phyloP scores from a whole-genome alignment of 2,888 invertebrate species.

The Noctua janthe region DNA sequence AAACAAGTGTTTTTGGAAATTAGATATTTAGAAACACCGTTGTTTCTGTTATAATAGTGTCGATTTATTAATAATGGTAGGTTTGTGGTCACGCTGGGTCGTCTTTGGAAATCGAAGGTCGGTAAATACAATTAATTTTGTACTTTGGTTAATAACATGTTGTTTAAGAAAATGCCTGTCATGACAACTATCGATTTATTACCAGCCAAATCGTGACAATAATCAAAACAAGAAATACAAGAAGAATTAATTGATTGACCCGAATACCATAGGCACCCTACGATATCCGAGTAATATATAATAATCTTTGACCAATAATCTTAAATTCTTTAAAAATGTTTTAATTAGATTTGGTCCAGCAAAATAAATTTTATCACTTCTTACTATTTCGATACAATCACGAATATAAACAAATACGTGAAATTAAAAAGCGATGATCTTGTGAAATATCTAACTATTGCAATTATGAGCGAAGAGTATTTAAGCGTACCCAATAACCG shows the following conservation, averaged over 20 bases:
- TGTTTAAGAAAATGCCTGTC: conserved; percentile 24
- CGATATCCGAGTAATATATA: conserved; percentile 15
- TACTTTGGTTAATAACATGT: conserved; percentile 45
- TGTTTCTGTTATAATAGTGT: conserved; percentile 51
- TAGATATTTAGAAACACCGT: conserved; percentile 45
- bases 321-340: no score
- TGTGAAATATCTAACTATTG: no score
- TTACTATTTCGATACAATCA: no score
- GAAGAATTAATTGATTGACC: conserved; percentile 30
- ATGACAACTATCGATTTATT: conserved; percentile 38
- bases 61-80: conserved; percentile 54
- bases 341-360: background rate
- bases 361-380: no score
- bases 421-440: no score
- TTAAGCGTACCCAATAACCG: no score
- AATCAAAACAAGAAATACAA: conserved; percentile 28
- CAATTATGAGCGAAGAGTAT: no score
- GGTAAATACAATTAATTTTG: conserved; percentile 48
- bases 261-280: conserved; percentile 4
- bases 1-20: conserved; percentile 52
- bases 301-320: background rate
- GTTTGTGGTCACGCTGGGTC: conserved; percentile 31
- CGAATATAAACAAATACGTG: no score
- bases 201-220: conserved; percentile 37
- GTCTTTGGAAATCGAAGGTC: conserved; percentile 45